phyloP scores from a whole-genome alignment of 2,888 invertebrate species.

The Ochropleura leucogaster region DNA sequence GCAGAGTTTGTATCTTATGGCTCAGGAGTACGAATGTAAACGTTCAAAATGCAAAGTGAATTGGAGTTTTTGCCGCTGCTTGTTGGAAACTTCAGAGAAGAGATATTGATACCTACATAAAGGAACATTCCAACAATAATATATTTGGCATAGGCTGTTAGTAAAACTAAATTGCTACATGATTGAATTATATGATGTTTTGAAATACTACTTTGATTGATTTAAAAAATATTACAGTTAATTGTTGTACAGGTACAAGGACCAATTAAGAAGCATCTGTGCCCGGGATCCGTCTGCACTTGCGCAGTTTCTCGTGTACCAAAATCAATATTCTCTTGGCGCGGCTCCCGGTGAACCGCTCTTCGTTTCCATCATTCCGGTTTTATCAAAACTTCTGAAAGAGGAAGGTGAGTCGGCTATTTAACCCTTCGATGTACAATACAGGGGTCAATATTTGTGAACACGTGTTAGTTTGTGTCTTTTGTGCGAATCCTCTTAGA shows the following conservation, averaged over 20 bases:
- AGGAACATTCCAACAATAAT: no score
- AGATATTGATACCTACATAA: no score
- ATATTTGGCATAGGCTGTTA: background rate
- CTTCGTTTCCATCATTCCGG: slow-evolving; percentile 32
- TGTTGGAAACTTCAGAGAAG: no score
- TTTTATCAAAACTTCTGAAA: slow-evolving; percentile 24
- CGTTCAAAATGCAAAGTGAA: no score
- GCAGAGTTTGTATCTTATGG: no score
- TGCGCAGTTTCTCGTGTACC: slow-evolving; percentile 39
- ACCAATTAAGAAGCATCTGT: slow-evolving; percentile 10
- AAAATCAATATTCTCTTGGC: slow-evolving; percentile 43
- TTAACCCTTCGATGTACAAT: background rate
- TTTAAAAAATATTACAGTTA: background rate
- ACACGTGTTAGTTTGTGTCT: background rate
- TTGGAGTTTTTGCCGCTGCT: no score
- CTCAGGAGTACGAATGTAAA: no score
- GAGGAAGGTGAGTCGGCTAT: slow-evolving; percentile 42
- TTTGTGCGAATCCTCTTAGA: background rate
- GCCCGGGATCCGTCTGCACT: slow-evolving; percentile 32
- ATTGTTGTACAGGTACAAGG: background rate
- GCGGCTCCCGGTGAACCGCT: background rate
- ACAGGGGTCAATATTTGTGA: background rate
- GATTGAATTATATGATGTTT: background rate
- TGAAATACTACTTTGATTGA: background rate
- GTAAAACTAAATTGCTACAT: background rate